Evolutionary conservation across 1,140 invertebrate genomes (phyloP), one percentile per base, ranked within the genome.

Genomic region (Nautilus pompilius): DNA sequence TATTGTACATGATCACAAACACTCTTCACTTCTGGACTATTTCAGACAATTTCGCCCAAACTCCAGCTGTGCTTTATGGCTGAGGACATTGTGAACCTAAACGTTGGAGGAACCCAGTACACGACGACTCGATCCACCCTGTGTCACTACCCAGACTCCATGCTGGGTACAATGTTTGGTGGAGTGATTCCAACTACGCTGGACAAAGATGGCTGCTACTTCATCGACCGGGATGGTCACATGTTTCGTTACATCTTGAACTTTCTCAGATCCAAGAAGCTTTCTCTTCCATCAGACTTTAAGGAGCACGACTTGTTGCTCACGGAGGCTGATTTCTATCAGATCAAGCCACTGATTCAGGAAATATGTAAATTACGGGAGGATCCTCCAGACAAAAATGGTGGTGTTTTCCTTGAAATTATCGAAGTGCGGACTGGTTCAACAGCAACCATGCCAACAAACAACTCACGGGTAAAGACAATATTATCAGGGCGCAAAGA

Each of bases 251-350:
- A 80, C 41, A 65, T 82, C 45, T 60, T 82, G 10, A 77, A 82
- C 59, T 82, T 77, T 63, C 64, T 80, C 3, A 65, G 80, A 17
- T 74, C 74, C 34, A 68, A 67, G n/a, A 88, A 88, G 70, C 86
- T 97, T 49, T 84, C 93, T 53, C 88, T 97, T 74, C 93, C 94
- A 2, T 87, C 90, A 2, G 89, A 93, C 78, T 98, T 96, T 80
- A 84, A 87, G 26, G 91, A 96, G 76, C 80, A 93, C 49, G 93
- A 97, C 75, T 84, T 97, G 28, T 85, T 98, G 17, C 78, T 93
- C 6, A 92, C 94, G 73, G 95, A 98, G 82, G 94, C 93, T 0
- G 86, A 88, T 71, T 97, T 91, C 82, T 98, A 96, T 77, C 93
- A 97, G 74, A 90, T 98, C 62, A 86, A 88, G 62, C 90, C 82